Evolutionary conservation across 2,888 invertebrate species (phyloP), one percentile per base, ranked within the genome.

Genomic region (Hypsopygia costalis): DNA sequence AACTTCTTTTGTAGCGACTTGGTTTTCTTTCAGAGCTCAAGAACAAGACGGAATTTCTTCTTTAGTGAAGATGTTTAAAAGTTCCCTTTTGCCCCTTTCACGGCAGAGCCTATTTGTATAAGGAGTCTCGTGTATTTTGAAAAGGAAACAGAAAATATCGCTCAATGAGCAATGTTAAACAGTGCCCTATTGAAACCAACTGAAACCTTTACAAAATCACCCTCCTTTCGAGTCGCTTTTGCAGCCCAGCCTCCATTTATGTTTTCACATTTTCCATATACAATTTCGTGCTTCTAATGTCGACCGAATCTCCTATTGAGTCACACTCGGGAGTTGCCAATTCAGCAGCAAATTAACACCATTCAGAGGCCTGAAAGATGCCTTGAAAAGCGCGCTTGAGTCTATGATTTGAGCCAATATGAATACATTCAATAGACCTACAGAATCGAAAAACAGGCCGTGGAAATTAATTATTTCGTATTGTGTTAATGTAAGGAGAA

Each of bases 201-300:
- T 69, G 79, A 76, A 79, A 75, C 78, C 86, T 86, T 83, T 82
- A 82, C 66, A 86, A 85, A 85, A 85, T 85, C 83, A 80, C 81
- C 77, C 80, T 74, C 76, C 67, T 74, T 80, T 79, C 62, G 73
- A 73, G 69, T 71, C 69, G 75, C 72, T 77, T 81, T 77, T 70
- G 71, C 77, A 64, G 68, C 64, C 69, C 77, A 64, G 68, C 64
- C 69, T 67, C 68, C 74, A 75, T 85, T 82, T 80, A 83, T 80
- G 70, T 80, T 82, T 81, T 75, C 71, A 79, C 78, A 79, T 81
- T 85, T 83, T 79, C 83, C 82, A 82, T 82, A 80, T 68, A 80
- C 69, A 79, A 80, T 75, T 75, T 73, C 58, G 62, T 58, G 67
- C 61, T 63, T 72, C 59, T 64, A 61, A 68, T 76, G 73, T 71